Evolutionary conservation across 2,797 vertebrate genomes (phyloP).

Genomic region (Hydrocynus forskahlii): DNA sequence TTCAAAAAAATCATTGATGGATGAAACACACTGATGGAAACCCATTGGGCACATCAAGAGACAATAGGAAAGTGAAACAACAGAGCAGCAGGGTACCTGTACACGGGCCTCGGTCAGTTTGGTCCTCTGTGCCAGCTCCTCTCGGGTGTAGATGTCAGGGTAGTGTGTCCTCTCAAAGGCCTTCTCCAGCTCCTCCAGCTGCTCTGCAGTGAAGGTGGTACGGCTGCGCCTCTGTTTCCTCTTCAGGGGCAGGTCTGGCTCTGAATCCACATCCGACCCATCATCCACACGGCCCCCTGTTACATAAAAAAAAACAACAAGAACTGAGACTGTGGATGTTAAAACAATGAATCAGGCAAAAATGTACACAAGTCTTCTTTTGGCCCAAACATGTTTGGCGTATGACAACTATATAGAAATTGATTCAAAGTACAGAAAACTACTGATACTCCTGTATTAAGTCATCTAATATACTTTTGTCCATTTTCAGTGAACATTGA

Average conservation of each 20-base stretch:
- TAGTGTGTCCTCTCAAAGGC: conserved; percentile 96
- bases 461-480: no score
- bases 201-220: conserved; percentile 94
- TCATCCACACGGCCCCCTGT: conserved; percentile 89
- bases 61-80: not conserved
- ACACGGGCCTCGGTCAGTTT: conserved; percentile 94
- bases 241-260: conserved; percentile 93
- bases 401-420: no score
- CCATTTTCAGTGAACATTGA: no score
- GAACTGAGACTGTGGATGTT: not conserved
- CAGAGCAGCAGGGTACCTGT: conserved; percentile 78
- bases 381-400: not conserved
- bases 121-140: conserved; percentile 94
- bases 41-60: not conserved
- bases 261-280: conserved; percentile 91
- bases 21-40: not conserved
- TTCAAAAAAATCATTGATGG: not conserved
- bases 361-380: not conserved
- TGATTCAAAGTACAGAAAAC: not conserved
- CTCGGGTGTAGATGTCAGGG: conserved; percentile 95
- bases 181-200: conserved; percentile 96
- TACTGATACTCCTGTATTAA: no score
- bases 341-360: not conserved
- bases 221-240: conserved; percentile 93
- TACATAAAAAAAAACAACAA: not conserved